Evolutionary conservation across 2,797 vertebrate species (phyloP), one percentile per base, ranked within the genome.

Genomic region (Neosilurus hyrtlii): DNA sequence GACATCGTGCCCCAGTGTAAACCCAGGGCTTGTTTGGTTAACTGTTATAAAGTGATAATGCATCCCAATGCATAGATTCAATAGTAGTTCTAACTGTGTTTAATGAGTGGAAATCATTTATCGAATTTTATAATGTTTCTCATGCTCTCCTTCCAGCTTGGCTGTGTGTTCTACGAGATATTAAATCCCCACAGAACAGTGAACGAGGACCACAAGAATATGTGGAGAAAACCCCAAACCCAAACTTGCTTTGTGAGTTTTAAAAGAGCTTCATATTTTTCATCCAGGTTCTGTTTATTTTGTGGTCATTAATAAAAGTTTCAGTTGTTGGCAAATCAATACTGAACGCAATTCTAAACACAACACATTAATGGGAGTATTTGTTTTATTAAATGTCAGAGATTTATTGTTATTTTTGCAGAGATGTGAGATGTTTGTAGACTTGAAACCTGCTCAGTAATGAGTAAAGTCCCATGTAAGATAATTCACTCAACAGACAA

Each of bases 121-220:
- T 3, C 43, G 37, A 62, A 43, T 0, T 56, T 70, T 18, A 11
- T 70, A 77, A 24, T 63, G 16, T 43, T 43, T 12, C 5, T 35
- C 73, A n/a, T 74, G 18, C 65, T 59, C 59, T 67, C 59, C 82
- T 80, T n/a, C 1, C 89, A 99, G 98, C 97, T 84, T 99, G 98
- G 98, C 96, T 98, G 92, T 97, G 96, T 83, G 98, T 99, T 92
- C 95, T 98, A 89, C 95, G 96, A 89, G 98, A 99, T 88, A 95
- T 99, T 85, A 95, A 96, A 90, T 96, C 94, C 90, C 92, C 96
- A 86, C 94, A 96, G 0, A 96, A 96, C 88, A 95, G 94, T 4
- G 98, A 99, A 91, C 95, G 97, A 90, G 95, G 97, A 90, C 96
- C 98, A 89, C 97, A 99, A 89, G 97, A 99, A 87, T 99, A 99